phyloP scores from a whole-genome alignment of 2,797 vertebrate genomes.

The Cynodonichthys magdalenae region DNA sequence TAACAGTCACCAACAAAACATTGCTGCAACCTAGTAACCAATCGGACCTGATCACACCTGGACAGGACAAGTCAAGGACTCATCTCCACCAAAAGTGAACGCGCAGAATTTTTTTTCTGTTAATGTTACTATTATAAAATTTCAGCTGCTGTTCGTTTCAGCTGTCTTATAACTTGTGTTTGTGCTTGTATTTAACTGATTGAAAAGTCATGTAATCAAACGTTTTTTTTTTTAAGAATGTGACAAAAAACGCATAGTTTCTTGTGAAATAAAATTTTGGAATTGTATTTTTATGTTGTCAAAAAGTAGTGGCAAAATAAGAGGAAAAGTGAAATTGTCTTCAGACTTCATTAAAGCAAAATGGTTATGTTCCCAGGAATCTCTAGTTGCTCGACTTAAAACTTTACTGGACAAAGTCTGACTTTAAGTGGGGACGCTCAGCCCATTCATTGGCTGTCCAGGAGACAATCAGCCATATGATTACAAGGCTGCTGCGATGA shows the following conservation, averaged over 20 bases:
- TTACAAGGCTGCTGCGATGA: constrained; percentile 76
- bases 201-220: background rate
- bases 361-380: constrained; percentile 19
- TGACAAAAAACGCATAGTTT: background rate
- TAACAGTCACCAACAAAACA: constrained; percentile 96
- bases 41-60: constrained; percentile 85
- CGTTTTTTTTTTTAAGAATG: background rate
- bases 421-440: constrained; percentile 73
- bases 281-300: background rate
- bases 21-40: constrained; percentile 85
- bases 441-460: constrained; percentile 80
- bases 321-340: constrained; percentile 1
- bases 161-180: background rate
- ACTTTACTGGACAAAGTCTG: constrained; percentile 29
- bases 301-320: background rate
- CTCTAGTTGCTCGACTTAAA: constrained; percentile 24
- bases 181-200: background rate
- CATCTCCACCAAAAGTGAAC: constrained; percentile 74
- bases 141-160: background rate
- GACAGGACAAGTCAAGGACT: constrained; percentile 80
- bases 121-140: constrained; percentile 4
- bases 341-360: constrained; percentile 24
- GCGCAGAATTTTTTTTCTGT: constrained; percentile 9
- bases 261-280: constrained; percentile 2
- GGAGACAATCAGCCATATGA: constrained; percentile 82